Conservation (phyloP, 2,113 vertebrate species). For the Aix galericulata region DNA sequence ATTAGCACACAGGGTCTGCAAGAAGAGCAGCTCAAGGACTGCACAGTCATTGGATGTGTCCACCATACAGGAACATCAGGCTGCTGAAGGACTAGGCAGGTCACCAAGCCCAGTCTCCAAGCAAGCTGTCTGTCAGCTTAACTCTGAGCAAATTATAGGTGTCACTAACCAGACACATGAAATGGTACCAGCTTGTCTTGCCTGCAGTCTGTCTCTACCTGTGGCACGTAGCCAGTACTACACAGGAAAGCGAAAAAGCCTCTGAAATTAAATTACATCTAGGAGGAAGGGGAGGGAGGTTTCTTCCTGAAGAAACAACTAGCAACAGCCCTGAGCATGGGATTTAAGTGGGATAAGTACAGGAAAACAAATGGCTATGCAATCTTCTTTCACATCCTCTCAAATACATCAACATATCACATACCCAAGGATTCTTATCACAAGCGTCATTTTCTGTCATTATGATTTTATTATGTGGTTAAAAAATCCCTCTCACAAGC, state of each 20-base stretch:
- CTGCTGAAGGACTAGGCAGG: conserved; percentile 11
- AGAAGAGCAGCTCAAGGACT: not conserved
- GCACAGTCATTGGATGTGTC: not conserved
- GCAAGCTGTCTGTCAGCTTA: not conserved
- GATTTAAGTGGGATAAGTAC: not conserved
- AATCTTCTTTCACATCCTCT: not conserved
- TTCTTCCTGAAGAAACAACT: not conserved
- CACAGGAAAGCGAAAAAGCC: not conserved
- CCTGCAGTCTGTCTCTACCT: conserved; percentile 20
- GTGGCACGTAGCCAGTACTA: not conserved
- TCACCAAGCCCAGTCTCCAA: conserved; percentile 17
- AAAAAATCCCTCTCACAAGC: not conserved
- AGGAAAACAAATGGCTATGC: not conserved
- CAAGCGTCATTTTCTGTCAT: not conserved
- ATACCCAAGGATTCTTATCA: conserved; percentile 23
- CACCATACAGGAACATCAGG: not conserved
- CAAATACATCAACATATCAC: conserved; percentile 6
- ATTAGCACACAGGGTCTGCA: not conserved
- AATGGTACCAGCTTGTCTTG: not conserved
- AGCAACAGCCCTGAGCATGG: conserved; percentile 19
- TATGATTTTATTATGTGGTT: not conserved
- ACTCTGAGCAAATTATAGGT: conserved; percentile 57
- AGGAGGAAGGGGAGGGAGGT: not conserved
- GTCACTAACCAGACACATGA: not conserved
- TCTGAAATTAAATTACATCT: conserved; percentile 5